Evolutionary conservation across 2,797 vertebrate species (phyloP), one percentile per base, ranked within the genome.

Genomic region (Anguilla obscura): DNA sequence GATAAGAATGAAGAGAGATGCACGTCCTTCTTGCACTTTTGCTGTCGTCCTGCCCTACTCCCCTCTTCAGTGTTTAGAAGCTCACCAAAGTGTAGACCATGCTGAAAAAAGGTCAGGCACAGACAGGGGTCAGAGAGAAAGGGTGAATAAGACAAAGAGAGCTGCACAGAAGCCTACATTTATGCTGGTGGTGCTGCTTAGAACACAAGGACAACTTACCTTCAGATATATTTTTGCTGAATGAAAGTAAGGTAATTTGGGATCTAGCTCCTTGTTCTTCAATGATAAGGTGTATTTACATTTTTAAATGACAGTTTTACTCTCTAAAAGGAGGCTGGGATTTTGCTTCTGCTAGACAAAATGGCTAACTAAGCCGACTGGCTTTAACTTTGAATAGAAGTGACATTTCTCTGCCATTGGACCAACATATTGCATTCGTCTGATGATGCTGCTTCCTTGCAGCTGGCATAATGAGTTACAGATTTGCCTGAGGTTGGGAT

Each of bases 11-110:
- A 90, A 69, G 89, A 86, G 87, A 18, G 80, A 50, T 18, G 89
- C 89, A 1, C 91, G 88, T 86, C 90, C 90, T 56, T 69, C 86
- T 89, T 92, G 88, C 92, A 84, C 91, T 85, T 88, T 45, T 21
- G 24, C 52, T 0, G 50, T 66, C 83, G 90, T 92, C 87, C 85
- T 83, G 89, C 86, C 87, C 40, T 87, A 84, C 80, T 14, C 24
- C 88, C 82, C 92, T 93, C 93, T 88, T 82, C 36, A 83, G 45
- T 48, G 86, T 84, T 97, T 97, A 98, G 96, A 98, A 98, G 96
- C 97, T 98, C 96, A 98, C 97, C 97, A 98, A 94, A 90, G 97
- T 97, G 90, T 98, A 98, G 94, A 98, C 97, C 98, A 98, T 98
- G 95, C 98, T 98, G 94, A 89, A 89, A 91, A 58, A 87, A 88